Conservation (phyloP, 2,888 invertebrate genomes). For the Lypha dubia region DNA sequence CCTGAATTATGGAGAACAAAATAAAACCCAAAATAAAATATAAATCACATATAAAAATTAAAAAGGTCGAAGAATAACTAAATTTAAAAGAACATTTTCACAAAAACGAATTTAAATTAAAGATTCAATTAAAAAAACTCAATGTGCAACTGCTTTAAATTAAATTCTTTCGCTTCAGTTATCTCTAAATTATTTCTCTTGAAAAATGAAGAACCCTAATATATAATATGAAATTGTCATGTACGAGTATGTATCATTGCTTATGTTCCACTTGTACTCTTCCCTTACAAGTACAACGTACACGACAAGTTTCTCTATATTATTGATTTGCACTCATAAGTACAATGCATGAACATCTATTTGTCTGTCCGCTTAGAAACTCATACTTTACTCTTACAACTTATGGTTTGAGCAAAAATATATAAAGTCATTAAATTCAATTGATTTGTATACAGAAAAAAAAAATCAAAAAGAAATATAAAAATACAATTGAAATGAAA, state of each 20-base stretch:
- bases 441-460: conserved; percentile 25
- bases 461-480: neutral
- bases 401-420: conserved; percentile 16
- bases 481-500: conserved; percentile 37
- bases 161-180: too few relatives aligned
- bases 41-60: too few relatives aligned
- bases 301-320: conserved; percentile 7
- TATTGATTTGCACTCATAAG: conserved; percentile 50
- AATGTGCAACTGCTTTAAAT: too few relatives aligned
- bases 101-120: too few relatives aligned
- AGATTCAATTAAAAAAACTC: too few relatives aligned
- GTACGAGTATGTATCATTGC: neutral
- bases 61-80: too few relatives aligned
- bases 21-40: neutral
- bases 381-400: conserved; percentile 1
- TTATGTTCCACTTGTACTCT: neutral
- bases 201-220: neutral
- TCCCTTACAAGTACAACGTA: neutral
- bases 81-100: too few relatives aligned
- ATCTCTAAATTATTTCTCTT: neutral
- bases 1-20: too few relatives aligned
- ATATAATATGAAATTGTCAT: neutral
- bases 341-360: neutral
- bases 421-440: conserved; percentile 40
- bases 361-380: neutral